Percentiles rank a stretch among this genome's conserved stretches.
Evolutionary conservation across 2,113 vertebrate genomes (phyloP).

Genomic region (Pogonocichla stellata): DNA sequence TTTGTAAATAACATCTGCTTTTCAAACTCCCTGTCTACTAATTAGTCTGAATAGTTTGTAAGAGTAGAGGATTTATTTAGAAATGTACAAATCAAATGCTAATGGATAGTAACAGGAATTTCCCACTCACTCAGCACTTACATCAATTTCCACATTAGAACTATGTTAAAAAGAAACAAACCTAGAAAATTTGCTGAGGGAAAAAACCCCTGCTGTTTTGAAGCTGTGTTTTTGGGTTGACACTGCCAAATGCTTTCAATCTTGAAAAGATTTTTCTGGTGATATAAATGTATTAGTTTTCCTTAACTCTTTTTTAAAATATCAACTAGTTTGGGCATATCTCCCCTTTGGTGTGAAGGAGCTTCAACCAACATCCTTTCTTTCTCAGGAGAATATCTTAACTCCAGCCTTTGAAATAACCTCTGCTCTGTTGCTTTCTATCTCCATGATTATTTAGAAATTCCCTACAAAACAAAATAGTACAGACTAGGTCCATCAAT

Average conservation of each 20-base stretch:
- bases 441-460: not conserved
- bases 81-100: constrained; percentile 44
- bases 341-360: not conserved
- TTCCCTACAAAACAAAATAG: not conserved
- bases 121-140: constrained; percentile 17
- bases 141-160: not conserved
- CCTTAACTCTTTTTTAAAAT: not conserved
- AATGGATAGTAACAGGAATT: constrained; percentile 33
- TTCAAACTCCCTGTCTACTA: constrained; percentile 45
- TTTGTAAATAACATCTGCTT: constrained; percentile 69
- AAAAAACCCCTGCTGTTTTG: not conserved
- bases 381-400: not conserved
- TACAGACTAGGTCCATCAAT: not conserved
- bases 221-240: not conserved
- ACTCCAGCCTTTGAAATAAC: not conserved
- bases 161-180: not conserved
- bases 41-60: constrained; percentile 27
- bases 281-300: not conserved
- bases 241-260: not conserved
- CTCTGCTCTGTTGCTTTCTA: not conserved
- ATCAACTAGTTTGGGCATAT: not conserved
- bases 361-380: not conserved
- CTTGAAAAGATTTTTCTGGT: not conserved
- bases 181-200: not conserved
- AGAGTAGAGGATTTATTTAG: not conserved